Evolutionary conservation across 2,797 vertebrate genomes (phyloP), one percentile per base, ranked within the genome.

Genomic region (Halcyon leucocephala): DNA sequence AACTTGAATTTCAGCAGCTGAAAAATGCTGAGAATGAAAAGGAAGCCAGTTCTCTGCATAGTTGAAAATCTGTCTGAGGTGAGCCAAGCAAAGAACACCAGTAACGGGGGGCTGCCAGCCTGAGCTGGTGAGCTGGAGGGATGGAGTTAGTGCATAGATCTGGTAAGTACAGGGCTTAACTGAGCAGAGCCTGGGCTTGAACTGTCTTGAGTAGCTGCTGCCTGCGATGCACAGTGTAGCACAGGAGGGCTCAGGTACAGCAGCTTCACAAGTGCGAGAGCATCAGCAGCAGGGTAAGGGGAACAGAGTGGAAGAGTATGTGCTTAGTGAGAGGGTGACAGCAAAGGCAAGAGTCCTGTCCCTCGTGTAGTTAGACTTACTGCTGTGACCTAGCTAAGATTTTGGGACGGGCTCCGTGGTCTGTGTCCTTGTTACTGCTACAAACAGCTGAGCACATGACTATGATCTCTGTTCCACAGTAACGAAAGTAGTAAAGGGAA

Each of bases 101-200:
- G 24, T 24, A 31, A 7, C 1, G n/a, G 57, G 21, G n/a, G 29
- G 6, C 28, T 67, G 39, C 3, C 29, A 39, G 51, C 54, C 42
- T 11, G 66, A 69, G 39, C 60, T 62, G 35, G 14, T 21, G 26
- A 44, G 26, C 48, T 62, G 64, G 15, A n/a, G 16, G 25, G 18
- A 6, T 20, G 65, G 31, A 33, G 72, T 46, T 33, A 42, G 55
- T 9, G 1, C 11, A 3, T 25, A 0, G n/a, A 0, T 4, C 3
- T 41, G 61, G 33, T 19, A 10, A 3, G 39, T 2, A 8, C 0
- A 18, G 61, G 64, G 1, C 24, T n/a, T 8, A 0, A 0, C 5
- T 14, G 44, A 54, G 83, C 25, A 4, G 73, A 48, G 20, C 1
- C 17, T 8, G 51, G 15, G 24, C 42, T 25, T 1, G 17, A n/a